Percentiles rank a stretch among this genome's conserved stretches.
Conservation (phyloP, 1,140 invertebrate genomes). For the Tetraneura akinire region DNA sequence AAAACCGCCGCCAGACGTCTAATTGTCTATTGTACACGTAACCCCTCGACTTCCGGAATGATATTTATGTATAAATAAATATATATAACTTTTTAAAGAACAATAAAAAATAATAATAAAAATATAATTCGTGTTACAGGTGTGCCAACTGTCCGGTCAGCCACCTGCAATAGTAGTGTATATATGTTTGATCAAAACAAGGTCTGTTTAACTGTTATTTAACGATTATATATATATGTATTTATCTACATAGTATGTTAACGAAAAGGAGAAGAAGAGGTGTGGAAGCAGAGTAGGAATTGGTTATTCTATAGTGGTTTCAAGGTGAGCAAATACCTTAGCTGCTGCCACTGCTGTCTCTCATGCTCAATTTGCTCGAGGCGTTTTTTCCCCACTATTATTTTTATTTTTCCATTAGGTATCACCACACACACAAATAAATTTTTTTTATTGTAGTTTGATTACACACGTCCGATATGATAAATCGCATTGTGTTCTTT, state of each 20-base stretch:
- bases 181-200: constrained; percentile 37
- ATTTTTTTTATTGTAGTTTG: constrained; percentile 30
- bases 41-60: constrained; percentile 47
- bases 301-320: constrained; percentile 40
- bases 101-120: constrained; percentile 46
- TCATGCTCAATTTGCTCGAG: constrained; percentile 16
- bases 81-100: constrained; percentile 32
- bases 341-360: constrained; percentile 4
- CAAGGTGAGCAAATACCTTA: constrained; percentile 51
- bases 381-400: constrained; percentile 26
- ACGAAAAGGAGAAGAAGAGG: constrained; percentile 31
- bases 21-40: constrained; percentile 48
- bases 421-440: not conserved
- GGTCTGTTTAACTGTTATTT: constrained; percentile 49
- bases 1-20: constrained; percentile 37
- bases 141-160: constrained; percentile 43
- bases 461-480: constrained; percentile 37
- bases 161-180: constrained; percentile 23
- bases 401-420: constrained; percentile 36
- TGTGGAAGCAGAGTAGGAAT: constrained; percentile 40
- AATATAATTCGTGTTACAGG: constrained; percentile 43
- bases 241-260: not conserved
- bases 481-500: constrained; percentile 26
- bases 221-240: constrained; percentile 32
- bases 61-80: not conserved